A percentile compares a stretch with the other conserved stretches of the same genome.
phyloP scores from a whole-genome alignment of 2,888 invertebrate genomes.

The Theretra japonica region DNA sequence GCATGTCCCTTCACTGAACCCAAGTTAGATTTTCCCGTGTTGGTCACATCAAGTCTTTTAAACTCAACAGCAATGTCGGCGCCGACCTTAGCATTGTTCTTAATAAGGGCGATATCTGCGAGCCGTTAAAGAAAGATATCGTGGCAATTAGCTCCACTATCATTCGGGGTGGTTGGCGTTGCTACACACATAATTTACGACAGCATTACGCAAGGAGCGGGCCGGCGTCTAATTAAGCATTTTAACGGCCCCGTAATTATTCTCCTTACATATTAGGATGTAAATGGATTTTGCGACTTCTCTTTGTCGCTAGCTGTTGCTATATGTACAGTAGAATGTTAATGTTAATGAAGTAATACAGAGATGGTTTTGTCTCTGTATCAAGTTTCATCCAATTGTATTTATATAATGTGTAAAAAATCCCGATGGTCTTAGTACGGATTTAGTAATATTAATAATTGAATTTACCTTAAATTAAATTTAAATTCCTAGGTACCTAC shows the following conservation, averaged over 20 bases:
- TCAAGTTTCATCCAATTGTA: too few species aligned
- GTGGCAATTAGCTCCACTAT: slow-evolving; percentile 66
- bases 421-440: too few species aligned
- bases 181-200: slow-evolving; percentile 65
- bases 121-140: slow-evolving; percentile 71
- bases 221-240: slow-evolving; percentile 59
- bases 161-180: slow-evolving; percentile 60
- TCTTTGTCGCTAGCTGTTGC: neutral
- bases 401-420: too few species aligned
- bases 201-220: slow-evolving; percentile 51
- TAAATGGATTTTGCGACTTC: slow-evolving; percentile 10
- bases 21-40: slow-evolving; percentile 59
- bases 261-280: slow-evolving; percentile 35
- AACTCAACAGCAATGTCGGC: slow-evolving; percentile 90
- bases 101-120: slow-evolving; percentile 94
- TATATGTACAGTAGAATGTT: neutral
- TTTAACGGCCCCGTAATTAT: slow-evolving; percentile 53
- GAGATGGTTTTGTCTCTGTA: neutral
- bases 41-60: slow-evolving; percentile 65
- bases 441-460: too few species aligned
- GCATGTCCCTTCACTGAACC: slow-evolving; percentile 49
- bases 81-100: slow-evolving; percentile 95
- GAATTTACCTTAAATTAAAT: too few species aligned
- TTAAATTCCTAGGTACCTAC: too few species aligned
- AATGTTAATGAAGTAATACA: neutral